These are phyloP conservation scores for Amblyopsis hoosieri DNA, from an alignment of 2,797 vertebrate species.

Conservation along the genomic window DNA sequence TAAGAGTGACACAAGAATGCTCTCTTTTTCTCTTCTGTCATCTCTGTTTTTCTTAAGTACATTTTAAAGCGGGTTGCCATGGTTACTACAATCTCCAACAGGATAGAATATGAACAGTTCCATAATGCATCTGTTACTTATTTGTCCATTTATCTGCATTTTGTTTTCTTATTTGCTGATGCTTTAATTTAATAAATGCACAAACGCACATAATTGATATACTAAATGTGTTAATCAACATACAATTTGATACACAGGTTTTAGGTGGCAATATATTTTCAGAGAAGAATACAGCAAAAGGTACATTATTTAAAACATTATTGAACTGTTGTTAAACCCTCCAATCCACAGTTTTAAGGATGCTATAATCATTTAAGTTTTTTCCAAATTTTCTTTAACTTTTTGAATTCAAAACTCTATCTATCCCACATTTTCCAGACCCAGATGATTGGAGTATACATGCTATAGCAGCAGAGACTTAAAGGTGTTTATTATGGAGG, in stretches of 20 bases:
- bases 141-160: constrained; percentile 37
- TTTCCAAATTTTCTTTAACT: too few species aligned
- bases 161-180: constrained; percentile 4
- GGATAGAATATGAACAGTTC: constrained; percentile 52
- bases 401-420: too few species aligned
- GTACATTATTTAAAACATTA: too few species aligned
- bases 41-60: constrained; percentile 50
- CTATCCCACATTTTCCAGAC: too few species aligned
- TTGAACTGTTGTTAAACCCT: too few species aligned
- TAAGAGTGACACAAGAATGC: constrained; percentile 58
- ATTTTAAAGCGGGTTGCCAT: constrained; percentile 77
- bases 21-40: constrained; percentile 46
- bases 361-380: too few species aligned
- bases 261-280: too few species aligned
- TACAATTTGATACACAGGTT: not conserved
- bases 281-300: too few species aligned
- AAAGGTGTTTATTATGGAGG: too few species aligned
- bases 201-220: not conserved
- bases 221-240: not conserved
- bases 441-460: too few species aligned
- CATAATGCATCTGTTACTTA: constrained; percentile 61
- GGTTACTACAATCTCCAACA: constrained; percentile 70
- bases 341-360: too few species aligned
- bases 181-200: not conserved
- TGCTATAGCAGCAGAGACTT: too few species aligned